Base-by-base conservation (phyloP, 2,888 invertebrate genomes). In the Parascotia fuliginaria region DNA sequence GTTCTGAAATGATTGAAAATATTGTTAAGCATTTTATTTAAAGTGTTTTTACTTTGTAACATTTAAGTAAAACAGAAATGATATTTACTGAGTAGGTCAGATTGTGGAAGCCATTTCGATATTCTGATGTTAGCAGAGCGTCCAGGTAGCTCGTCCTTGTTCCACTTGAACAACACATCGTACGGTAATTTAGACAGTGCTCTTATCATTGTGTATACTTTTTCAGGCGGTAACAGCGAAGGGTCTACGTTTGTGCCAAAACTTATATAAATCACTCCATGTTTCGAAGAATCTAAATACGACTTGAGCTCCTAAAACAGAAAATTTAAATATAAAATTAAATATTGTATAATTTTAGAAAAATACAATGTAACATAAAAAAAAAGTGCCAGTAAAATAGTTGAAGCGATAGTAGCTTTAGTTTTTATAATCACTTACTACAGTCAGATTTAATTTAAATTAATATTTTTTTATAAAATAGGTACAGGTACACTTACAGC, bases 91-190 rank as follows among this genome's bases (percentile, higher is more conserved):
- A 67, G 48, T 0, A 67, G 14, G 34, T 68, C 67, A 3, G 69
- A 77, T 42, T 93, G 93, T 0, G 92, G 90, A 14, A 92, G 65
- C 92, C 93, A 93, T 53, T 88, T 88, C 0, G 70, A 73, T 29
- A 88, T 70, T 41, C 65, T 84, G 0, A 93, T 83, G 40, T 92
- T 93, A 5, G 70, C 37, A 0, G 90, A 73, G 9, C 67, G 62
- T 27, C 70, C 81, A 0, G 79, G 77, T 33, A 90, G 51, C n/a
- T 64, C 72, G 15, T 87, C 86, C 1, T 62, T 70, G 44, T 88
- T 84, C 83, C 84, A 91, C 63, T 90, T 92, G 88, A 87, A 91
- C 7, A 93, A 43, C 2, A 93, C 77, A 42, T 85, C 77, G 37
- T 92, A 91, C 4, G 87, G 86, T 39, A 92, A 60, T 31, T 78